Evolutionary conservation across 2,888 invertebrate species (phyloP).

Genomic region (Drosophila fulvimacula): DNA sequence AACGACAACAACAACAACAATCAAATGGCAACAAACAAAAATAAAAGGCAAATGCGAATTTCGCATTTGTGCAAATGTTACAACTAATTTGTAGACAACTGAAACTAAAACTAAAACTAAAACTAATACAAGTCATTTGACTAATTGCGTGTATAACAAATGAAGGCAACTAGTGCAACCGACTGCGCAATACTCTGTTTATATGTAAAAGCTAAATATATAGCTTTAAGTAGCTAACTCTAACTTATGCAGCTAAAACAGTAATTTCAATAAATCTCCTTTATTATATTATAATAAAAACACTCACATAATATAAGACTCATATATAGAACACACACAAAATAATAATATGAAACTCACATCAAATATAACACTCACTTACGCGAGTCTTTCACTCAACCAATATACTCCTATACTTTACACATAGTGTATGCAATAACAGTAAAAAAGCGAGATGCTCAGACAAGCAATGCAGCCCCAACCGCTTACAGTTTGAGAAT

Average conservation of each 20-base stretch:
- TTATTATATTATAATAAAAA: too few relatives aligned
- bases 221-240: background rate
- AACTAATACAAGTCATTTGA: conserved; percentile 42
- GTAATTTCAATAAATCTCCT: background rate
- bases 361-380: background rate
- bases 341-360: too few relatives aligned
- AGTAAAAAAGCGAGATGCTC: conserved; percentile 9
- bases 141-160: conserved; percentile 38
- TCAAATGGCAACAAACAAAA: conserved; percentile 30
- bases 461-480: conserved; percentile 20
- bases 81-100: conserved; percentile 42
- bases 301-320: too few relatives aligned
- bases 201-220: background rate
- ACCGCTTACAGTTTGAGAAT: conserved; percentile 56
- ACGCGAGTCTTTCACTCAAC: background rate
- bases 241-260: background rate
- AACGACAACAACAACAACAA: conserved; percentile 24
- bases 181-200: conserved; percentile 12
- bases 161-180: background rate
- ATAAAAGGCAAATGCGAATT: conserved; percentile 53
- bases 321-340: background rate
- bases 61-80: conserved; percentile 65
- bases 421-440: background rate
- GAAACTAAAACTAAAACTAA: conserved; percentile 17
- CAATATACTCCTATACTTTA: background rate